Conservation (phyloP, 2,113 vertebrate genomes). For the Anhinga anhinga region DNA sequence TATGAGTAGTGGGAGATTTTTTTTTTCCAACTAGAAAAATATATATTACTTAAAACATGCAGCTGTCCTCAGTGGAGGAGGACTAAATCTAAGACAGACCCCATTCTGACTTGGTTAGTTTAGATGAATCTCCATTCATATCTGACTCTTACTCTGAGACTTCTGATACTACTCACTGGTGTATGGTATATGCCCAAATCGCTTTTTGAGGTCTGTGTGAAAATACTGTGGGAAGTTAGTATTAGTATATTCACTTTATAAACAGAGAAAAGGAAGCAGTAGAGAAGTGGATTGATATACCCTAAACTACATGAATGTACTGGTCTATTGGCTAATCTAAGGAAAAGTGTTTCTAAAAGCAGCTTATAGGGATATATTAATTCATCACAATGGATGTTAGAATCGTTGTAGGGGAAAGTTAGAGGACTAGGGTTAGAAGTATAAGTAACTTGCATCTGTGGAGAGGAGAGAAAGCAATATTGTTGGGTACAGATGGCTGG, state of each 20-base stretch:
- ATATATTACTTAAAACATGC: neutral
- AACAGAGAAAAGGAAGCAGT: neutral
- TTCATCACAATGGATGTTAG: neutral
- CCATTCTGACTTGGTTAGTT: neutral
- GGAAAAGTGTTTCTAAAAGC: neutral
- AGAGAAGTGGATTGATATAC: neutral
- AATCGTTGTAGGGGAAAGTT: neutral
- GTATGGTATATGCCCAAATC: neutral
- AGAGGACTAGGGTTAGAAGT: neutral
- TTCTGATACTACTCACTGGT: neutral
- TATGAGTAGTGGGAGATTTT: neutral
- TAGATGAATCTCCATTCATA: neutral
- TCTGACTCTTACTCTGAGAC: neutral
- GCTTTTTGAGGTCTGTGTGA: neutral
- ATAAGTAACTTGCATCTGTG: neutral
- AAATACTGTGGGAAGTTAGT: neutral
- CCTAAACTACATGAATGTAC: neutral
- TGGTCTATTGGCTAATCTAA: neutral
- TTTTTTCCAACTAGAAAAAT: neutral
- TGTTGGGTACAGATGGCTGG: constrained; percentile 38
- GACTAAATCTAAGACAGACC: neutral
- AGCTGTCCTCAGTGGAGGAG: neutral
- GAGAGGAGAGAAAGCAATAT: neutral
- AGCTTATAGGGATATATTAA: neutral
- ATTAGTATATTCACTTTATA: neutral